Conservation (phyloP, 2,113 vertebrate genomes). For the Oceanodroma tethys region DNA sequence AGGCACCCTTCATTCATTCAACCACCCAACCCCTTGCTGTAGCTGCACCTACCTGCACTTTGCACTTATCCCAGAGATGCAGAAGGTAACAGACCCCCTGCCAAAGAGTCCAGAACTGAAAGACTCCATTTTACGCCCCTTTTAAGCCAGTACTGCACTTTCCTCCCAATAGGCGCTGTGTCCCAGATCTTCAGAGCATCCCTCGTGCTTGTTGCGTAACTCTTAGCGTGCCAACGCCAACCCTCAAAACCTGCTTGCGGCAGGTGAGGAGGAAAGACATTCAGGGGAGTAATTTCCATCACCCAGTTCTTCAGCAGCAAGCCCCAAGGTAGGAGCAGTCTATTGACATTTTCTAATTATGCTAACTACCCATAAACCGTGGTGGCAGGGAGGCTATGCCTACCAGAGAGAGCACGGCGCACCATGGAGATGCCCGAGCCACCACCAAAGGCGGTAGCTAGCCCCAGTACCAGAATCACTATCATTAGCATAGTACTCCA, state of each 20-base stretch:
- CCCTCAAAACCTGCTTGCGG: background rate
- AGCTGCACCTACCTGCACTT: background rate
- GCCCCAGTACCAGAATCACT: background rate
- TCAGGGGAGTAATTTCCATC: background rate
- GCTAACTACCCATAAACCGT: background rate
- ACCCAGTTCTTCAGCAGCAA: slow-evolving; percentile 13
- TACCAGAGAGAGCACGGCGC: background rate
- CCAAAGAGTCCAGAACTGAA: background rate
- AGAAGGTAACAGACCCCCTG: background rate
- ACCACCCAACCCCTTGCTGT: background rate
- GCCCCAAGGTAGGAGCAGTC: slow-evolving; percentile 25
- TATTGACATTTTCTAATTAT: slow-evolving; percentile 1
- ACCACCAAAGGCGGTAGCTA: background rate
- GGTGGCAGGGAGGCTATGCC: background rate
- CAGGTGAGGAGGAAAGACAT: background rate
- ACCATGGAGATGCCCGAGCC: background rate
- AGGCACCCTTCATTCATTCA: background rate
- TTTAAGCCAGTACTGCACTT: background rate
- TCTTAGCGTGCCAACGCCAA: background rate
- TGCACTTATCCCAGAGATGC: background rate
- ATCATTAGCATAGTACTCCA: background rate
- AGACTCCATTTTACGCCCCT: background rate
- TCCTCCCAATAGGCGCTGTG: background rate
- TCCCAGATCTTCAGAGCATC: background rate
- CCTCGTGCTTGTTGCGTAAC: accelerated